A percentile compares a stretch with the other conserved stretches of the same genome.
phyloP scores from a whole-genome alignment of 37 sponge, comb jelly and placozoan species.

The Bolinopsis microptera region DNA sequence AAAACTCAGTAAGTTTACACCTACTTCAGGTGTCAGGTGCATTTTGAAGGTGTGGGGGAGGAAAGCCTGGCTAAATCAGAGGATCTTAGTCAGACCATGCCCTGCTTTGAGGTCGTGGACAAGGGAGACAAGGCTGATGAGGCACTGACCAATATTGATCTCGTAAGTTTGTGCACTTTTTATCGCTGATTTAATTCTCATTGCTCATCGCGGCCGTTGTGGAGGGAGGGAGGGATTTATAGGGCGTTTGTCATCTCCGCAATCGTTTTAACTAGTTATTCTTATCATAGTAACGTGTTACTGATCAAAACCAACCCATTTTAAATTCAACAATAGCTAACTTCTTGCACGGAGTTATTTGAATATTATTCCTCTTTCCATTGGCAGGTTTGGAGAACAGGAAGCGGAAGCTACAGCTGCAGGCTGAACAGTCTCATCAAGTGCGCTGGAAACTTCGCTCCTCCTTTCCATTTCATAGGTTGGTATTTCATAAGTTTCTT shows the following conservation, averaged over 20 bases:
- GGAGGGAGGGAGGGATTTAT: no score
- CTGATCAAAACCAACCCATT: no score
- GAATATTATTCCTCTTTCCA: no score
- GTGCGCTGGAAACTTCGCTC: neutral
- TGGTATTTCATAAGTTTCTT: no score
- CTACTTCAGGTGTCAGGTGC: neutral
- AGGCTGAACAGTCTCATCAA: neutral
- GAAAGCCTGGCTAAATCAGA: neutral
- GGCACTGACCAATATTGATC: neutral
- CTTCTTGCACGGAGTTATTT: no score
- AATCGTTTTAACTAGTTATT: no score
- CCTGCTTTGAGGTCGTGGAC: conserved; percentile 26
- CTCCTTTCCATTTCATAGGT: conserved; percentile 6
- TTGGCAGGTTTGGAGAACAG: neutral
- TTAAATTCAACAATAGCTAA: no score
- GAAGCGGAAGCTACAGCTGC: neutral
- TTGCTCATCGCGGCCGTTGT: no score
- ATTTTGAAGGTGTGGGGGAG: neutral
- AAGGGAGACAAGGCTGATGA: neutral
- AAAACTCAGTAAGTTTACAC: no score
- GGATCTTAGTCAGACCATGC: neutral
- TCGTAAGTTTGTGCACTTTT: neutral
- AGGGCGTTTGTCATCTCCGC: no score
- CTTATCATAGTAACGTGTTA: no score
- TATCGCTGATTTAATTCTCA: no score